Evolutionary conservation across 2,797 vertebrate species (phyloP).

Genomic region (Pipistrellus kuhlii): DNA sequence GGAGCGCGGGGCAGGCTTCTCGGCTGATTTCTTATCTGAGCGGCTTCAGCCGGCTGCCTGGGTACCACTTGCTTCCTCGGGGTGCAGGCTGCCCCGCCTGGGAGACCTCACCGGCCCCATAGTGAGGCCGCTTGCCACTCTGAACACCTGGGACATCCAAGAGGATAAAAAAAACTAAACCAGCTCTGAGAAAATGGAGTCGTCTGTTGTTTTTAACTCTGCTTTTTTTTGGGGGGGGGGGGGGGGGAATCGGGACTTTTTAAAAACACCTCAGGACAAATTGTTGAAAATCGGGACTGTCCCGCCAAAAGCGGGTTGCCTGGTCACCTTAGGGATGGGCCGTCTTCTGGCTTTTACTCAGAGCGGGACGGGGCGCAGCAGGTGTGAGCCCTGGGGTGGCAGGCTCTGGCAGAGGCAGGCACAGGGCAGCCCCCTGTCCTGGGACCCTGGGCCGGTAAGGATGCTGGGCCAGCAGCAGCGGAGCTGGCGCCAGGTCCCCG

Average conservation of each 20-base stretch:
- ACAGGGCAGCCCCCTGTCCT: neutral
- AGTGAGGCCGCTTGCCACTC: neutral
- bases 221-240: no score
- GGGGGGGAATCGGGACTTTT: no score
- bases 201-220: neutral
- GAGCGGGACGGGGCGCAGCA: neutral
- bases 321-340: neutral
- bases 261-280: no score
- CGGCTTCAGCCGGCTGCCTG: neutral
- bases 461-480: neutral
- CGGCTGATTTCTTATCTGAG: neutral
- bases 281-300: no score
- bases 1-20: neutral
- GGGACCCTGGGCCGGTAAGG: neutral
- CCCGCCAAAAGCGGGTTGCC: no score
- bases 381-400: neutral
- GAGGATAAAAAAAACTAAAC: neutral
- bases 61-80: fast-evolving
- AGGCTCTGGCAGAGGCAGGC: neutral
- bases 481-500: neutral
- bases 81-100: no score
- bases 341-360: neutral
- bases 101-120: fast-evolving
- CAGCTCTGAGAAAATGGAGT: neutral
- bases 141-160: neutral